Percentiles rank a stretch among this genome's conserved stretches.
Evolutionary conservation across 2,113 vertebrate species (phyloP).

Genomic region (Eptesicus fuscus): DNA sequence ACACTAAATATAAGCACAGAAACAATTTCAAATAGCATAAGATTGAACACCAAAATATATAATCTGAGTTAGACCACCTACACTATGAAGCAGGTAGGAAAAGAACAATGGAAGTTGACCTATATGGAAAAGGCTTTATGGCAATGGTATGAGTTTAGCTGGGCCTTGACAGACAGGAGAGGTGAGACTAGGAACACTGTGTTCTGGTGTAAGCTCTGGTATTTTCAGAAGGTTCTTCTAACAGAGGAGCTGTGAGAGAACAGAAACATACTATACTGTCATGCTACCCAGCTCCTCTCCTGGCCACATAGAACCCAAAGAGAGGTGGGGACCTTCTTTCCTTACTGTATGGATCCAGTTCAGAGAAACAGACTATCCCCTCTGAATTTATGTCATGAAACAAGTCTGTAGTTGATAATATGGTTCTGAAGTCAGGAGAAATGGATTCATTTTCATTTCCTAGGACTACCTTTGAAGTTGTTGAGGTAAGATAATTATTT

Average conservation of each 20-base stretch:
- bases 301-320: background rate
- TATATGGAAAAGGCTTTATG: background rate
- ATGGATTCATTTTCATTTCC: constrained; percentile 77
- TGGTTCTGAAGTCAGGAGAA: constrained; percentile 73
- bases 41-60: background rate
- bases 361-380: constrained; percentile 42
- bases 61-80: background rate
- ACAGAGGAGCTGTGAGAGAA: background rate
- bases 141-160: background rate
- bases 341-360: background rate
- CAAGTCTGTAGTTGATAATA: constrained; percentile 71
- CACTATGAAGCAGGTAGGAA: background rate
- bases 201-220: background rate
- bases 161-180: background rate
- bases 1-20: background rate
- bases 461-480: constrained; percentile 69
- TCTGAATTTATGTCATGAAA: constrained; percentile 70
- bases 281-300: background rate
- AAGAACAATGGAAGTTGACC: background rate
- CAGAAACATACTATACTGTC: background rate
- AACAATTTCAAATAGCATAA: background rate
- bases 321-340: background rate
- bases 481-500: constrained; percentile 65
- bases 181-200: background rate
- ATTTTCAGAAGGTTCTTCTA: constrained; percentile 27